These are phyloP conservation scores for Gadus macrocephalus DNA, from an alignment of 2,113 vertebrate genomes.

Conservation along the genomic window DNA sequence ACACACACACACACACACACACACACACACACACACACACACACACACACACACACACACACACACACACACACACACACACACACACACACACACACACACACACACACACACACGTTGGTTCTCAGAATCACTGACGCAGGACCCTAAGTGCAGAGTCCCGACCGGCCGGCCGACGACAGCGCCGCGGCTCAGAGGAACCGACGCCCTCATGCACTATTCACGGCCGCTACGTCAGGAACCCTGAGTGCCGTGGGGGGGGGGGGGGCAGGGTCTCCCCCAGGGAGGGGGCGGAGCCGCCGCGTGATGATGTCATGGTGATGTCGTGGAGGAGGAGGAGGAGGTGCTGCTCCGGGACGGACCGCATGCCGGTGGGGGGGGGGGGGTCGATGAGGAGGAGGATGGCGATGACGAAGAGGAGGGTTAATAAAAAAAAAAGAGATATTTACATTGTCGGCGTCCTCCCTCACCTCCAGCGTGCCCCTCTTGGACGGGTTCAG, in stretches of 20 bases:
- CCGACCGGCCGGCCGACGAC: too few relatives aligned
- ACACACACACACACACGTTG: too few relatives aligned
- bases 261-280: too few relatives aligned
- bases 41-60: too few relatives aligned
- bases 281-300: neutral
- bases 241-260: neutral
- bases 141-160: too few relatives aligned
- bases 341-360: slow-evolving; percentile 16
- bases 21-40: too few relatives aligned
- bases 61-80: too few relatives aligned
- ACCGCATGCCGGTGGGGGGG: slow-evolving; percentile 29
- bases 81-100: too few relatives aligned
- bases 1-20: too few relatives aligned
- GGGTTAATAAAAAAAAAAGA: slow-evolving; percentile 13
- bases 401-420: slow-evolving; percentile 5
- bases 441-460: slow-evolving; percentile 60
- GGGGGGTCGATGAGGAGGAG: slow-evolving; percentile 16
- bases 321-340: neutral
- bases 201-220: neutral
- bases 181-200: neutral
- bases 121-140: too few relatives aligned
- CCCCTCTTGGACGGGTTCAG: slow-evolving; percentile 96
- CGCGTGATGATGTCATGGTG: neutral
- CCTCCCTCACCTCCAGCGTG: slow-evolving; percentile 91
- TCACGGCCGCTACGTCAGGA: neutral